Base-by-base conservation (phyloP, 2,888 invertebrate species). In the Cataglyphis albicans region DNA sequence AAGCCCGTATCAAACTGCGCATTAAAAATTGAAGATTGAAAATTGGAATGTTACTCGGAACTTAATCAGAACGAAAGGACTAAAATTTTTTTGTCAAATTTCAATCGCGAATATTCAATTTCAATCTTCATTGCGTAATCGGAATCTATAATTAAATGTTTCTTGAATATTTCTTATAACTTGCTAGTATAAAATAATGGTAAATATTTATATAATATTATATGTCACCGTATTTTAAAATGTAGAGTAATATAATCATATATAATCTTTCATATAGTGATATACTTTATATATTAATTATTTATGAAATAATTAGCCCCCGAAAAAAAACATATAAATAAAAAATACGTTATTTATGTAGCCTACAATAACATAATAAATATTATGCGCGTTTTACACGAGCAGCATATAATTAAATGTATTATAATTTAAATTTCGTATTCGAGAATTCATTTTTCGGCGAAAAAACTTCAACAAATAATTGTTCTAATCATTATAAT, bases 401-500 rank as follows among this genome's bases (percentile, higher is more conserved):
- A 57, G 18, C 4, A 25, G 3, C 2, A 1, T 73, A 41, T 44
- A 73, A 29, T 59, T 61, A 38, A 41, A 74, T 15, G 15, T 44
- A 44, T 44, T 44, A 15, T 4, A 12, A 41, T 32, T 73, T n/a
- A 5, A 63, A 61, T 15, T 12, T 52, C 12, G n/a, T n/a, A 7
- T 63, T 15, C 15, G n/a, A 55, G 29, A 70, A 32, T 7, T 73
- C 25, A 15, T n/a, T 38, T 25, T 1, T 21, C 2, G n/a, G 3
- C 0, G 9, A 12, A 6, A 9, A 32, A 63, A 41, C 10, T 74
- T 63, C 0, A n/a, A 73, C 35, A 38, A 25, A 61, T 59, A 41
- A 73, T 73, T 15, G n/a, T 18, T 48, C 18, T 48, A 41, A 41
- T 41, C 12, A 41, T 41, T 41, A 41, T 61, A 41, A 73, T 73